These are phyloP conservation scores for Liparis tanakae DNA, from an alignment of 2,797 vertebrate genomes.

Conservation along the genomic window DNA sequence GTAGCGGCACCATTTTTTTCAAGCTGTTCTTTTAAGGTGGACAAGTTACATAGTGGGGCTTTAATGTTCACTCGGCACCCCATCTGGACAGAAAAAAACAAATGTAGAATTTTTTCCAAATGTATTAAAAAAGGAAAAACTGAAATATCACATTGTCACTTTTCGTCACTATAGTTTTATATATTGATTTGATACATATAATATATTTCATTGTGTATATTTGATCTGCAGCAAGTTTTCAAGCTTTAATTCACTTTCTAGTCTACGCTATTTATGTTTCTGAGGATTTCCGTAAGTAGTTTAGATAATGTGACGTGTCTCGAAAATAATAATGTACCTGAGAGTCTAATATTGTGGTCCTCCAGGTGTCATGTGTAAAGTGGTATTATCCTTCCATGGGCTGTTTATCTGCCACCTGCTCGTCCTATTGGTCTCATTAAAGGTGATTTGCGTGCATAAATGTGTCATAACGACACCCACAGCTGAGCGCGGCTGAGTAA, in stretches of 20 bases:
- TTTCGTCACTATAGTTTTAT: no score
- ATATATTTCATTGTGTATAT: background rate
- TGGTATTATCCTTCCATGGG: background rate
- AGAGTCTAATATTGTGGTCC: background rate
- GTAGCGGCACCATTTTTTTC: no score
- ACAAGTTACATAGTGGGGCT: no score
- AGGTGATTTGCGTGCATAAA: background rate
- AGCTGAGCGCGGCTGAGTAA: background rate
- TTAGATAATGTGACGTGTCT: background rate
- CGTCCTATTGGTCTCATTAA: constrained; percentile 38
- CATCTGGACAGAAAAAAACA: no score
- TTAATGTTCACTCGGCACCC: no score
- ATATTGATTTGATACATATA: background rate
- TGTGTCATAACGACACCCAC: background rate
- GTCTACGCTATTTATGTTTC: background rate
- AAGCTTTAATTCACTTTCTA: background rate
- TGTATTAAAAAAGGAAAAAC: no score
- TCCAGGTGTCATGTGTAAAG: constrained; percentile 2
- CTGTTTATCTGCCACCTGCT: constrained; percentile 45
- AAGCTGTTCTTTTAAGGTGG: no score
- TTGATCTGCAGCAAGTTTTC: background rate
- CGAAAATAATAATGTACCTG: background rate
- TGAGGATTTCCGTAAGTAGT: background rate
- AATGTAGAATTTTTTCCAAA: no score
- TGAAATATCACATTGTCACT: no score